Conservation (phyloP, 2,888 invertebrate genomes). For the Lissonota sp. region DNA sequence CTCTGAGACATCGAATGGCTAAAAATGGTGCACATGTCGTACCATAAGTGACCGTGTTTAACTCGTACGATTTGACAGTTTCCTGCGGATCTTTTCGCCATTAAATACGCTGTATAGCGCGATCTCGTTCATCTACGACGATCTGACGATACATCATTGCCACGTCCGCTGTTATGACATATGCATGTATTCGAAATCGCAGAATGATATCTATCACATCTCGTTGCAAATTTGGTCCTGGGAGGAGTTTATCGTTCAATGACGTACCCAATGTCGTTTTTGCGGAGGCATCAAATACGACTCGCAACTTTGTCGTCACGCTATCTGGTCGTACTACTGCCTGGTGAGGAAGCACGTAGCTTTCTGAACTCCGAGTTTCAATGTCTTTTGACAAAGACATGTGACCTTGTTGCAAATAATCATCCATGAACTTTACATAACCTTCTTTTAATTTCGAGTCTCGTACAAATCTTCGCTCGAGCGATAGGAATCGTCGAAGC, state of each 20-base stretch:
- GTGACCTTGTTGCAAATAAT: conserved; percentile 66
- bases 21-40: conserved; percentile 44
- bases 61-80: conserved; percentile 21
- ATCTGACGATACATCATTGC: conserved; percentile 53
- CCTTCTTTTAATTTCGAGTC: conserved; percentile 45
- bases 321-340: conserved; percentile 40
- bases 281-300: conserved; percentile 25
- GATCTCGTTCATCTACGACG: conserved; percentile 30
- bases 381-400: conserved; percentile 59
- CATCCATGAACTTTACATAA: conserved; percentile 67
- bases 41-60: conserved; percentile 58
- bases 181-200: conserved; percentile 39
- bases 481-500: conserved; percentile 53
- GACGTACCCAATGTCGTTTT: conserved; percentile 35
- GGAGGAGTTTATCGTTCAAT: conserved; percentile 43
- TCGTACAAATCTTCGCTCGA: conserved; percentile 65
- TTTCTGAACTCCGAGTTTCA: not conserved
- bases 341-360: conserved; percentile 43
- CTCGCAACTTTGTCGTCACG: conserved; percentile 26
- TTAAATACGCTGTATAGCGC: conserved; percentile 39
- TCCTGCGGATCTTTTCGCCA: conserved; percentile 38
- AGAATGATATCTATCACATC: conserved; percentile 31
- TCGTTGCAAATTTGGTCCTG: conserved; percentile 47
- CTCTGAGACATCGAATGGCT: conserved; percentile 53
- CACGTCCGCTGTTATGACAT: conserved; percentile 51